Base-by-base conservation (phyloP, 1,140 invertebrate genomes). In the Nylanderia fulva region DNA sequence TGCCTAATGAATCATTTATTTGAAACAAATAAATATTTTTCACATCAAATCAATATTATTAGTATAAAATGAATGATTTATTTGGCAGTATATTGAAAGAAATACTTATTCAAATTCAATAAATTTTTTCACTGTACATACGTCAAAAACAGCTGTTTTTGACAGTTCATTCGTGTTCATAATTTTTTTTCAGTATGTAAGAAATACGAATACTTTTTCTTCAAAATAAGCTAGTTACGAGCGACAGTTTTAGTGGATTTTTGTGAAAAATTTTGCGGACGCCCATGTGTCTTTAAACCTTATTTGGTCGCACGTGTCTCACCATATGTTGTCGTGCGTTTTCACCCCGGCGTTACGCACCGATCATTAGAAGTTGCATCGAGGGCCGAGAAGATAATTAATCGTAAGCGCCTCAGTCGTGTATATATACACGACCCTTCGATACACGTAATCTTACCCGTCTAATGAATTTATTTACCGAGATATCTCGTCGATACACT, bases 241-340 rank as follows among this genome's bases (percentile, higher is more conserved):
- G 3, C 0, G 6, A 29, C 18, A 48, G 18, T 61, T 45, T 64
- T 68, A 39, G 13, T 7, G 15, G 21, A 27, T 54, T 69, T 18
- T 8, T 54, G n/a, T 42, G 11, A 42, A 56, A 69, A 69, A 69
- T 56, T n/a, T 11, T 69, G 21, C 11, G 21, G 76, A 18, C 18
- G 64, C 52, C 76, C 24, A 54, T 54, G 66, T 15, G 66, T 15
- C 21, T n/a, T 13, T 72, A 48, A 86, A 58, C 48, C 83, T 83
- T 84, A 69, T 90, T 88, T 61, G 39, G 45, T 45, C 58, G 87
- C 90, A 91, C 87, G 87, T 91, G 90, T 88, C 77, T 8, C 45
- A 56, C 90, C 90, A 89, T 90, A 91, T 91, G 90, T 61, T 68
- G 63, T 36, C 39, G 42, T 58, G 58, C 36, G 27, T 86, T 76